Evolutionary conservation across 2,888 invertebrate species (phyloP).

Genomic region (Micropterix aruncella): DNA sequence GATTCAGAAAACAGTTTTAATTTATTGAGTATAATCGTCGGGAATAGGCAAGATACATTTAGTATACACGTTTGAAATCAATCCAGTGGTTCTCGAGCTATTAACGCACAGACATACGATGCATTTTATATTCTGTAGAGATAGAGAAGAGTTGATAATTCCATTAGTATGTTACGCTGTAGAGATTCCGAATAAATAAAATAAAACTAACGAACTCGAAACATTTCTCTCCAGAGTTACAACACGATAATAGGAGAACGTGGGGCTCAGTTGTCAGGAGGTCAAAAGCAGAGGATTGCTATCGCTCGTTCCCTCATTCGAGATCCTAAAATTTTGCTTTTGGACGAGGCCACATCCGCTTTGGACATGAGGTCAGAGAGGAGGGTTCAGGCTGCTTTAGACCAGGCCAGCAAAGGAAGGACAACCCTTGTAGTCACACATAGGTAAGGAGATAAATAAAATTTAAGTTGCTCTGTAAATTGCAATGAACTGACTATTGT

Average conservation of each 20-base stretch:
- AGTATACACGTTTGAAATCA: too few relatives aligned
- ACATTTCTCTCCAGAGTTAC: slow-evolving; percentile 45
- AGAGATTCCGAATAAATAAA: background rate
- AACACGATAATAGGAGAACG: slow-evolving; percentile 68
- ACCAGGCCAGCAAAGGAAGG: slow-evolving; percentile 54
- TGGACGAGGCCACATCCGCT: slow-evolving; percentile 78
- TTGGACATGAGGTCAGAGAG: slow-evolving; percentile 68
- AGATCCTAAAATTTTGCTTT: slow-evolving; percentile 56
- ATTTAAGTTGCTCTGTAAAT: too few relatives aligned
- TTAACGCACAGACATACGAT: too few relatives aligned
- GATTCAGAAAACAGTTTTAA: too few relatives aligned
- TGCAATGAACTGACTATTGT: too few relatives aligned
- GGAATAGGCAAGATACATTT: too few relatives aligned
- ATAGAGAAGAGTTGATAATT: background rate
- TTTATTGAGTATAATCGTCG: too few relatives aligned
- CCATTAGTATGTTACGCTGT: background rate
- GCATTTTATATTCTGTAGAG: background rate
- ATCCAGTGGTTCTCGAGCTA: too few relatives aligned
- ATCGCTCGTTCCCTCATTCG: slow-evolving; percentile 69
- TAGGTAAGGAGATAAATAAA: slow-evolving; percentile 27
- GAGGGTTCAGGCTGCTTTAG: slow-evolving; percentile 65
- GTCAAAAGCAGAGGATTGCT: slow-evolving; percentile 74
- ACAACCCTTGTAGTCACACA: slow-evolving; percentile 64
- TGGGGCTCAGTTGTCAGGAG: slow-evolving; percentile 68
- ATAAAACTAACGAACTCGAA: too few relatives aligned